Evolutionary conservation across 1,140 invertebrate genomes (phyloP).

Genomic region (Drosophila pseudoobscura): DNA sequence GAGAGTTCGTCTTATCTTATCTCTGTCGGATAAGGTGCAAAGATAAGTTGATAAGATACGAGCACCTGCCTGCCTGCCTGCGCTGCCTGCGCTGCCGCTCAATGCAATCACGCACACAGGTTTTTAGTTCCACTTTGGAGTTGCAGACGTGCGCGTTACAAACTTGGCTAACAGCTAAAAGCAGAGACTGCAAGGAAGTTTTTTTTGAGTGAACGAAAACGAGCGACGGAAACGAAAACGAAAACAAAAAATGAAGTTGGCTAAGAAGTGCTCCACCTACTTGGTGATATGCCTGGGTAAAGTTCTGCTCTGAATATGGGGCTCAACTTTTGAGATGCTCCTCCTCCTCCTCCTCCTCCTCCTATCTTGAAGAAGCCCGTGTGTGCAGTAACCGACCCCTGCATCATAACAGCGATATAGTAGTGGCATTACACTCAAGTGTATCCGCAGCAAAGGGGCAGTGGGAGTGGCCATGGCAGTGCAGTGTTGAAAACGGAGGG

Average conservation of each 20-base stretch:
- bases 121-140: conserved; percentile 70
- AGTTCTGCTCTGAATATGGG: conserved; percentile 48
- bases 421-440: conserved; percentile 1
- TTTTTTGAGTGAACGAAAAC: conserved; percentile 38
- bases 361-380: background rate
- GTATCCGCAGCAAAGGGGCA: background rate
- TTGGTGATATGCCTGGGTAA: conserved; percentile 81
- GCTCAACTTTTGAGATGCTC: conserved; percentile 18
- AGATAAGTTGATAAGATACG: conserved; percentile 54
- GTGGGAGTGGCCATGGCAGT: background rate
- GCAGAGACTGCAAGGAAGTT: conserved; percentile 24
- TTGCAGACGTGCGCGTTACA: conserved; percentile 56
- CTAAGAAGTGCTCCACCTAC: conserved; percentile 76
- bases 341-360: background rate
- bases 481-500: background rate
- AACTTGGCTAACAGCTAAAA: conserved; percentile 50
- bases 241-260: conserved; percentile 70
- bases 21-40: conserved; percentile 17
- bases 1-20: conserved; percentile 57
- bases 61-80: conserved; percentile 35
- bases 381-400: no score
- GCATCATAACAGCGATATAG: conserved; percentile 23
- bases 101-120: conserved; percentile 49
- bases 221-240: conserved; percentile 32
- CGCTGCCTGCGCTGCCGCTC: conserved; percentile 2